Percentiles rank a stretch among this genome's conserved stretches.
phyloP scores from a whole-genome alignment of 2,113 vertebrate genomes.

The human region DNA sequence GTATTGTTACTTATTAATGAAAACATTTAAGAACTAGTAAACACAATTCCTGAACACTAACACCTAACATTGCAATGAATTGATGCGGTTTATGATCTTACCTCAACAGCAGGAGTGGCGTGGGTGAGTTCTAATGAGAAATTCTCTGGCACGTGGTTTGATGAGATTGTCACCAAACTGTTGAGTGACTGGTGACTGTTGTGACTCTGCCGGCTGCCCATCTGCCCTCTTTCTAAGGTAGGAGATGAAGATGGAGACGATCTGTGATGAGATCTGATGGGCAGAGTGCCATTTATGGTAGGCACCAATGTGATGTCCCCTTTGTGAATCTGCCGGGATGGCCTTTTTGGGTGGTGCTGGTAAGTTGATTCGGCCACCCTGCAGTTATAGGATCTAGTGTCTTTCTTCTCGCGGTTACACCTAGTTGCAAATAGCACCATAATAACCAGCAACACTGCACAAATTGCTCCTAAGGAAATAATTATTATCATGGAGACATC shows the following conservation, averaged over 20 bases:
- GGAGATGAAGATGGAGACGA: constrained; percentile 94
- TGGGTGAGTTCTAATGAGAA: constrained; percentile 96
- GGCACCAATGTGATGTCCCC: constrained; percentile 97
- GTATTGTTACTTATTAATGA: background rate
- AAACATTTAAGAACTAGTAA: background rate
- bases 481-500: constrained; percentile 97
- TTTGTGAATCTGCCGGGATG: constrained; percentile 97
- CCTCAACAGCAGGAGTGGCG: constrained; percentile 96
- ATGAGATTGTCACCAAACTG: constrained; percentile 98
- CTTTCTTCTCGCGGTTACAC: constrained; percentile 96
- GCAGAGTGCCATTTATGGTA: constrained; percentile 93
- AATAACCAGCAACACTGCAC: constrained; percentile 92
- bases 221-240: constrained; percentile 91
- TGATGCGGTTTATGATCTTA: constrained; percentile 81
- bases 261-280: constrained; percentile 92
- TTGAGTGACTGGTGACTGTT: constrained; percentile 97
- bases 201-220: constrained; percentile 94
- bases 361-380: constrained; percentile 96
- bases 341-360: constrained; percentile 97
- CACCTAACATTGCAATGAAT: background rate
- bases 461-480: constrained; percentile 95
- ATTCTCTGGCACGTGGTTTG: constrained; percentile 95
- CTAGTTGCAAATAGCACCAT: constrained; percentile 97
- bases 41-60: background rate
- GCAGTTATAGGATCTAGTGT: constrained; percentile 96